Conservation (phyloP, 2,888 invertebrate genomes). For the Phaonia tiefii region DNA sequence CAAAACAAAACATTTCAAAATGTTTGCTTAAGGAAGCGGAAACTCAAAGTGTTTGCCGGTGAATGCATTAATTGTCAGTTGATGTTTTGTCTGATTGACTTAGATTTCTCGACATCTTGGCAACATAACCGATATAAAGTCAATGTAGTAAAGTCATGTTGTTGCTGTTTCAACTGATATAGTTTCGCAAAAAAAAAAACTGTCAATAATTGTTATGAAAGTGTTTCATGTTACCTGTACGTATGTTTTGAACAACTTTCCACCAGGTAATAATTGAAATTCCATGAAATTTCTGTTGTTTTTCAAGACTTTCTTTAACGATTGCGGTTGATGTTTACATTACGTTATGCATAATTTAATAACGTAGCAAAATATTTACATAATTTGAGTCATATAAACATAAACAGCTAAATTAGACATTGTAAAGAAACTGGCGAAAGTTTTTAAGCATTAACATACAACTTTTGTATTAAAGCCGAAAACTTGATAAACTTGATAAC, state of each 20-base stretch:
- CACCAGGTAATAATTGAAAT: neutral
- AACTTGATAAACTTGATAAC: too few species aligned
- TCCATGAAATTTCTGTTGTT: neutral
- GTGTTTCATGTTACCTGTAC: neutral
- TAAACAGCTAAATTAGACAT: neutral
- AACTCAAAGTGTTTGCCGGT: conserved; percentile 20
- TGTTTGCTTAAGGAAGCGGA: conserved; percentile 34
- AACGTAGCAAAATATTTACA: neutral
- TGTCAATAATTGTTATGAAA: neutral
- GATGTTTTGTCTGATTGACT: conserved; percentile 16
- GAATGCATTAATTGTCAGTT: neutral
- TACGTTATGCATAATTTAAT: too few species aligned
- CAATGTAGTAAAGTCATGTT: neutral
- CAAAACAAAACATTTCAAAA: conserved; percentile 7
- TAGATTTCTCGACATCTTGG: conserved; percentile 18
- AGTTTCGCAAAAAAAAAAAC: too few species aligned
- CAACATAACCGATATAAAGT: too few species aligned
- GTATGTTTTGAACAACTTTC: too few species aligned
- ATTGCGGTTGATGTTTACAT: neutral
- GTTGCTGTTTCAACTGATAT: neutral
- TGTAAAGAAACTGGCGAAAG: too few species aligned
- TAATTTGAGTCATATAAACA: neutral
- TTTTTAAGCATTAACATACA: too few species aligned
- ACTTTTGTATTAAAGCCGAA: too few species aligned
- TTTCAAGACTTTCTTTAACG: neutral